Base-by-base conservation (phyloP, 2,888 invertebrate species). In the Cenopis cana region DNA sequence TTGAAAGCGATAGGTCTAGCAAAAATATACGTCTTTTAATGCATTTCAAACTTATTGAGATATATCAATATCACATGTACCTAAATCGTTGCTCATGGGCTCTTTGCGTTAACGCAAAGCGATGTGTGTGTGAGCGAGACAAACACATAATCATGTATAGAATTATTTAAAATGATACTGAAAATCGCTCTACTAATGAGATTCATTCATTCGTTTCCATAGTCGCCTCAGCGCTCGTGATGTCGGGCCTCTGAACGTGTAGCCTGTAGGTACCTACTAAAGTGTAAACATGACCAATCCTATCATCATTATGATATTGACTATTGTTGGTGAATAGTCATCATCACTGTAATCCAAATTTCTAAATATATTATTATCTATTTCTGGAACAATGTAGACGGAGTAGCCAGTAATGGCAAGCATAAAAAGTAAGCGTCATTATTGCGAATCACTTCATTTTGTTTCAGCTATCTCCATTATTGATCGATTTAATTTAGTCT, bases 401-500 rank as follows among this genome's bases (percentile, higher is more conserved):
- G 46, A 36, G 10, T 56, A 36, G 36, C 3, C 56, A 56, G n/a
- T 33, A 56, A n/a, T 17, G 17, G 56, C 14, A 17, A 33, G 33
- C 36, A 17, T 54, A 33, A 72, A 33, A 72, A 77, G 72, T 68
- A 71, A 72, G 68, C 71, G 56, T 68, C 62, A 66, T 38, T 14
- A 61, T 11, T 52, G 61, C 77, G 81, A 76, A 74, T 70, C 74
- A 75, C 78, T 78, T 74, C 81, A 75, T 76, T 81, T 77, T 76
- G 76, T 84, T 83, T 79, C 74, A 77, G 77, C 75, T 76, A 76
- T 82, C 78, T 78, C 85, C 82, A 85, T 82, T 84, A 84, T 84
- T 80, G 79, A 77, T 78, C 76, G 79, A 83, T 85, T 85, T 84
- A 86, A 87, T 87, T 85, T 80, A 79, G 81, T 76, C 75, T 75